These are phyloP conservation scores for Phengaris alcon DNA, from an alignment of 2,888 invertebrate genomes.

Conservation along the genomic window DNA sequence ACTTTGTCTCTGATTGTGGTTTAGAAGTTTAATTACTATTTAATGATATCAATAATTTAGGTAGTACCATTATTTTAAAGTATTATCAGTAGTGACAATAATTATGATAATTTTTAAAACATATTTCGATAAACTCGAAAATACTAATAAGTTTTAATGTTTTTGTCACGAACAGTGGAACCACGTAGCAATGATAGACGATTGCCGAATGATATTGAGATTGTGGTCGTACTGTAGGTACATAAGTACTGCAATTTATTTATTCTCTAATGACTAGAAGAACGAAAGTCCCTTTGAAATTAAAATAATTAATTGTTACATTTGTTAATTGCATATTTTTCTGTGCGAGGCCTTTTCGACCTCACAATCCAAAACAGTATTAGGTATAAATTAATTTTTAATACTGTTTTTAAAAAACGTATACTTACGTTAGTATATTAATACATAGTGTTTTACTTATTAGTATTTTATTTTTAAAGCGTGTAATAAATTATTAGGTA, in stretches of 20 bases:
- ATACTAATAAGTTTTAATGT: neutral
- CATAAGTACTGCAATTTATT: too few relatives aligned
- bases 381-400: neutral
- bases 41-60: neutral
- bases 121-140: neutral
- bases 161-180: neutral
- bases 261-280: too few relatives aligned
- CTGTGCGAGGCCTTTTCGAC: neutral
- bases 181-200: too few relatives aligned
- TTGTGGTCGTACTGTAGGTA: too few relatives aligned
- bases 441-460: too few relatives aligned
- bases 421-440: too few relatives aligned
- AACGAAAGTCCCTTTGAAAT: too few relatives aligned
- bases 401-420: too few relatives aligned
- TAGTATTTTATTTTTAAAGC: too few relatives aligned
- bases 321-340: neutral
- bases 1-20: conserved; percentile 1
- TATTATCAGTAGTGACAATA: conserved; percentile 28
- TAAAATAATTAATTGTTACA: neutral
- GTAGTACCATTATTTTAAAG: conserved; percentile 21
- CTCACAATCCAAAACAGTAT: neutral
- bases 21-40: neutral
- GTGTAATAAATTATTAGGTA: too few relatives aligned
- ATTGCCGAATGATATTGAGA: too few relatives aligned
- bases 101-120: conserved; percentile 20